phyloP scores from a whole-genome alignment of 2,888 invertebrate genomes.

The Dorcus hopei region DNA sequence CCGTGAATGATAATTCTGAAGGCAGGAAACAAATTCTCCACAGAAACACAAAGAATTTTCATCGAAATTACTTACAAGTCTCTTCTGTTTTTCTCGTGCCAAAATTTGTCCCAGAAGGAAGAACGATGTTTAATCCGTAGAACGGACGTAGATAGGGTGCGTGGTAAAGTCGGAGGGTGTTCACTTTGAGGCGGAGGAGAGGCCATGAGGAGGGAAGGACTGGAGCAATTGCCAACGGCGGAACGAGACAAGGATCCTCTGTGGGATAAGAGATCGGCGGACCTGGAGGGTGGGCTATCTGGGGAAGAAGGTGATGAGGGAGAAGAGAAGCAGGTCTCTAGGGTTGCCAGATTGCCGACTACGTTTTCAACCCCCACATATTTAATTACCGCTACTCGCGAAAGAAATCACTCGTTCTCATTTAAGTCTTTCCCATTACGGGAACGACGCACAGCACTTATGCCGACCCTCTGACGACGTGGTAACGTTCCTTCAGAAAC shows the following conservation, averaged over 20 bases:
- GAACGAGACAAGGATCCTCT: constrained; percentile 44
- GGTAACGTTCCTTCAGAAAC: too few species aligned
- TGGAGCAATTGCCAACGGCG: constrained; percentile 52
- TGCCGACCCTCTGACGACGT: too few species aligned
- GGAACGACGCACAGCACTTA: too few species aligned
- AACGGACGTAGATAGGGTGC: constrained; percentile 67
- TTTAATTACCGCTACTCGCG: too few species aligned
- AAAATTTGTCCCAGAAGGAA: constrained; percentile 83
- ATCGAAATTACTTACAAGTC: constrained; percentile 61
- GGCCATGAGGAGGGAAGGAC: constrained; percentile 58
- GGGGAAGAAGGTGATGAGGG: constrained; percentile 36
- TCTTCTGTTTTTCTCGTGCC: constrained; percentile 65
- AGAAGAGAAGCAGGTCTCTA: constrained; percentile 27
- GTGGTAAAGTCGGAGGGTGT: constrained; percentile 49
- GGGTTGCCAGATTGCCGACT: constrained; percentile 39
- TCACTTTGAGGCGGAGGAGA: constrained; percentile 47
- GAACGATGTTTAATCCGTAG: constrained; percentile 74
- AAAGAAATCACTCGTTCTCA: too few species aligned
- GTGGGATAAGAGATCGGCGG: constrained; percentile 31
- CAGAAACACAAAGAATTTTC: background rate
- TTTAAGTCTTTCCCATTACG: too few species aligned
- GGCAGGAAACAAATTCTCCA: too few species aligned
- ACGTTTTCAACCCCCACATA: background rate
- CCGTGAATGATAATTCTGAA: too few species aligned
- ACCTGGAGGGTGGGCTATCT: constrained; percentile 34